Evolutionary conservation across 2,888 invertebrate genomes (phyloP).

Genomic region (Portevinia maculata): DNA sequence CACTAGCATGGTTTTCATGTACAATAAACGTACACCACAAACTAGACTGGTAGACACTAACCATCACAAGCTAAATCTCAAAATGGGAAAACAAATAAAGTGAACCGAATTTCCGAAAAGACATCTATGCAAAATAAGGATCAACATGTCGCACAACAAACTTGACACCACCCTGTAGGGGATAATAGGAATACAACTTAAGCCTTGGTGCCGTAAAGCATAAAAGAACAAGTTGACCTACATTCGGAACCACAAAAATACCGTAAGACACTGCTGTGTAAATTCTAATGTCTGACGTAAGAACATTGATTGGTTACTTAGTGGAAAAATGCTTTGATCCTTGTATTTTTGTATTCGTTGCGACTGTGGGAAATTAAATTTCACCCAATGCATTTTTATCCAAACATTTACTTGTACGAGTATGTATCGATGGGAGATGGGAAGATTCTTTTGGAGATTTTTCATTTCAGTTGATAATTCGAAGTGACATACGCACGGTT

Average conservation of each 20-base stretch:
- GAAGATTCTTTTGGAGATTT: too few species aligned
- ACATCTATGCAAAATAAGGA: slow-evolving; percentile 44
- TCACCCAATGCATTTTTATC: too few species aligned
- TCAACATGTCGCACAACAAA: slow-evolving; percentile 50
- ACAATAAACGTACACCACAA: background rate
- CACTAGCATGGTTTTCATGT: background rate
- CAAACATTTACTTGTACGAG: too few species aligned
- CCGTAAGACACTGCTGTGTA: background rate
- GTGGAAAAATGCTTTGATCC: slow-evolving; percentile 33
- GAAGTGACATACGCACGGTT: too few species aligned
- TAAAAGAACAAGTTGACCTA: slow-evolving; percentile 5
- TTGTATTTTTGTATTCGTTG: background rate
- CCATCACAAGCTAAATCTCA: slow-evolving; percentile 19
- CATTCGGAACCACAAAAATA: slow-evolving; percentile 7
- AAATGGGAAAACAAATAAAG: slow-evolving; percentile 1
- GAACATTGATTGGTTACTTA: slow-evolving; percentile 52
- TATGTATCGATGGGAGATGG: too few species aligned
- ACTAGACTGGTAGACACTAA: slow-evolving; percentile 4
- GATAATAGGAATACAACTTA: too few species aligned
- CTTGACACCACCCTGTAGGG: slow-evolving; percentile 28
- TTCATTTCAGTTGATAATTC: too few species aligned
- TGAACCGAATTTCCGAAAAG: slow-evolving; percentile 17
- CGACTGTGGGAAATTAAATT: too few species aligned
- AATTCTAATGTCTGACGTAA: slow-evolving; percentile 10
- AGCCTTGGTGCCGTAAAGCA: background rate